Evolutionary conservation across 2,113 vertebrate genomes (phyloP).

Genomic region (Python bivittatus): DNA sequence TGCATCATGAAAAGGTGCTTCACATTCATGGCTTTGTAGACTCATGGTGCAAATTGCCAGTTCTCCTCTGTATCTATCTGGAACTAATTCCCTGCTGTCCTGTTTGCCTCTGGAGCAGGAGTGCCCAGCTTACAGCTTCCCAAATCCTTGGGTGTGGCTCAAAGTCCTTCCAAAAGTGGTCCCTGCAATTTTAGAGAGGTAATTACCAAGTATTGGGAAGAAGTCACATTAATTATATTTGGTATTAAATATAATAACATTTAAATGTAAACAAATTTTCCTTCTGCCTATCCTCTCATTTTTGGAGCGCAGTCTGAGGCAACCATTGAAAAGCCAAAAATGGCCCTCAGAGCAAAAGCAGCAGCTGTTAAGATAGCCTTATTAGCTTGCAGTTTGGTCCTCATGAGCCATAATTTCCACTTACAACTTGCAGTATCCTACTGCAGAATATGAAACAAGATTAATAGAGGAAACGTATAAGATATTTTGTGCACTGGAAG

Average conservation of each 20-base stretch:
- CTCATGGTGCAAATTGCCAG: too few relatives aligned
- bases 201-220: background rate
- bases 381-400: background rate
- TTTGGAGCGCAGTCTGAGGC: background rate
- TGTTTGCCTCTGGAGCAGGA: background rate
- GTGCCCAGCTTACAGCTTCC: background rate
- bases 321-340: background rate
- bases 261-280: background rate
- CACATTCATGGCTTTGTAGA: background rate
- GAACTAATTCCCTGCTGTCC: background rate
- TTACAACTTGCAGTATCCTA: background rate
- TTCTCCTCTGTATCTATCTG: background rate
- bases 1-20: background rate
- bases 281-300: background rate
- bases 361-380: background rate
- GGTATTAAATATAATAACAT: background rate
- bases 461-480: slow-evolving; percentile 24
- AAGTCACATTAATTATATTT: background rate
- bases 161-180: background rate
- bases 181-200: background rate
- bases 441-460: slow-evolving; percentile 16
- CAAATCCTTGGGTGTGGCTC: background rate
- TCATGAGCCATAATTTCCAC: background rate
- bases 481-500: background rate
- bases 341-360: background rate